Base-by-base conservation (phyloP, 2,888 invertebrate species). In the Nezara viridula region DNA sequence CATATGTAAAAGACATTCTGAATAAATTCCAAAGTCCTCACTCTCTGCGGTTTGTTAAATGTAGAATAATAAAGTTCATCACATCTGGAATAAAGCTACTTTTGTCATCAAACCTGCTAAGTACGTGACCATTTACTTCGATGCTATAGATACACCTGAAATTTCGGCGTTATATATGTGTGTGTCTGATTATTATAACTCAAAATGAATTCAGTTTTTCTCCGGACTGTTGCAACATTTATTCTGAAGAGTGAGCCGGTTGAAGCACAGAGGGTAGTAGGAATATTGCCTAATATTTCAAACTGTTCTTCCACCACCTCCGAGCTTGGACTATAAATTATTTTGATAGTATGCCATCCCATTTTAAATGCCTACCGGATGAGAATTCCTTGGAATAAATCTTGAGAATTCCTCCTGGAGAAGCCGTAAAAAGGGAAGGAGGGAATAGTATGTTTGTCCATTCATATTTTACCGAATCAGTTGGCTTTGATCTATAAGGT, bases 341-440 rank as follows among this genome's bases (percentile, higher is more conserved):
- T 81, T 81, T 81, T 81, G 40, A 81, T 81, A 81, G 40, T 81
- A 81, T 44, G 44, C 81, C 81, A 81, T 81, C 81, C 81, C 81
- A 44, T 47, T 81, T 81, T 81, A 81, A 81, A 81, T 81, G 81
- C 81, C 81, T 81, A 44, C 44, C 40, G 81, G 81, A 44, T 44
- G 81, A 81, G 44, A 81, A 40, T 47, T 81, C 16, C 44, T 81
- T n/a, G 44, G 81, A 81, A 81, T 81, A 81, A 81, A 81, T 81
- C 81, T 81, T 81, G 81, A 81, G 81, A 81, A 81, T 47, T n/a
- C 81, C 81, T 81, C 44, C 44, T n/a, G 44, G n/a, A 81, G 32
- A n/a, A 44, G 81, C 44, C 44, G 44, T 81, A 81, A 81, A 81
- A 47, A 47, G 44, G n/a, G n/a, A 10, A 2, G 16, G 81, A 24